Conservation (phyloP, 1,140 invertebrate genomes). For the Drosophila elegans region DNA sequence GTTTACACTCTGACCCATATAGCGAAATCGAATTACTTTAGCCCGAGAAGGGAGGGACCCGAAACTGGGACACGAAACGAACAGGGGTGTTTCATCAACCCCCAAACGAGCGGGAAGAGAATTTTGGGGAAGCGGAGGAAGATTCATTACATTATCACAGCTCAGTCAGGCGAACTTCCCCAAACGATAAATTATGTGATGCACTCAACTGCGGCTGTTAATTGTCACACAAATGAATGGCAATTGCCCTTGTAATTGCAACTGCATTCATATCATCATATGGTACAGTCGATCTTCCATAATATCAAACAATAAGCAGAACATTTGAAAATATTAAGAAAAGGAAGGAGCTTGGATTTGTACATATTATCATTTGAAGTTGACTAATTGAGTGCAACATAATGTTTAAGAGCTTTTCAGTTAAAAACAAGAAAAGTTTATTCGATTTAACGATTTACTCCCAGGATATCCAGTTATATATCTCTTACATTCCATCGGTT, state of each 20-base stretch:
- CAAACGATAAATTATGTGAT: slow-evolving; percentile 28
- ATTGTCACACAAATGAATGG: slow-evolving; percentile 63
- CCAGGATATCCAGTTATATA: background rate
- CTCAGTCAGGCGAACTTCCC: slow-evolving; percentile 29
- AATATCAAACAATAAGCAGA: background rate
- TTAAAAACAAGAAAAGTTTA: no score
- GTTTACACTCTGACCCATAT: slow-evolving; percentile 70
- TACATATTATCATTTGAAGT: no score
- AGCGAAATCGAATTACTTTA: slow-evolving; percentile 29
- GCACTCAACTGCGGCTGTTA: slow-evolving; percentile 36
- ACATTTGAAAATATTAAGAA: background rate
- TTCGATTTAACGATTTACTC: no score
- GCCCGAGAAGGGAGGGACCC: slow-evolving; percentile 16
- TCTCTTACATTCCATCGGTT: no score
- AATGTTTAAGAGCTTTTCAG: no score
- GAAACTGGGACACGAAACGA: slow-evolving; percentile 37
- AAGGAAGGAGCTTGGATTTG: no score
- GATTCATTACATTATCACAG: slow-evolving; percentile 25
- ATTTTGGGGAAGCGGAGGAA: background rate
- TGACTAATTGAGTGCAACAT: no score
- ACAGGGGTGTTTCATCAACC: slow-evolving; percentile 34
- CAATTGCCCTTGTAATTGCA: slow-evolving; percentile 42
- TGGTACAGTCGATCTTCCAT: slow-evolving; percentile 2
- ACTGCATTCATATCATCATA: slow-evolving; percentile 29
- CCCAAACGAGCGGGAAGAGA: background rate